Percentiles rank a stretch among this genome's conserved stretches.
These are phyloP conservation scores for Gambusia affinis DNA, from an alignment of 2,113 vertebrate genomes.

Conservation along the genomic window DNA sequence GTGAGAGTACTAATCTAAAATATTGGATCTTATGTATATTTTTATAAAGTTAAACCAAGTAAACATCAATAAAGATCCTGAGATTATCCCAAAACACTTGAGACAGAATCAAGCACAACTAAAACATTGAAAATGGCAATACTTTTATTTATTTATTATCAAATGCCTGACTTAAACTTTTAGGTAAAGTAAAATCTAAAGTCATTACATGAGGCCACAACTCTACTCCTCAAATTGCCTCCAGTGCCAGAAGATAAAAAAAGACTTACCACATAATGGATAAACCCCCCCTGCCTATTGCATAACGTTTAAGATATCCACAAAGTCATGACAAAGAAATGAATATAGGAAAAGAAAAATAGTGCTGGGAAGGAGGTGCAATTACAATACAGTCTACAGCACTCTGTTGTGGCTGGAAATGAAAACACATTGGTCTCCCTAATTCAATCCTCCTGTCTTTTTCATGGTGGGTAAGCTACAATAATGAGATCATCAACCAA, in stretches of 20 bases:
- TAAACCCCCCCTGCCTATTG: not conserved
- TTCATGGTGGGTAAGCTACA: conserved; percentile 39
- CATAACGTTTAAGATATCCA: not conserved
- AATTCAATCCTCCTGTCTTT: conserved; percentile 65
- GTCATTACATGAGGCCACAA: not conserved
- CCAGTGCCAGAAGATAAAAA: conserved; percentile 7
- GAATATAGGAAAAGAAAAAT: conserved; percentile 5
- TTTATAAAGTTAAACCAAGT: not conserved
- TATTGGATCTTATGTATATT: not conserved
- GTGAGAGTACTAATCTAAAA: not conserved
- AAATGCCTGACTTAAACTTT: not conserved
- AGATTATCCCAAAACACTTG: not conserved
- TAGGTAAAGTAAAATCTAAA: not conserved
- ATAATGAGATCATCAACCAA: conserved; percentile 56
- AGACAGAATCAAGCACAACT: not conserved
- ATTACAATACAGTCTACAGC: not conserved
- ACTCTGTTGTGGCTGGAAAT: conserved; percentile 49
- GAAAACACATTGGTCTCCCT: conserved; percentile 40
- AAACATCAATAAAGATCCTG: too few species aligned
- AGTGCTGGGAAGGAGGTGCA: conserved; percentile 1
- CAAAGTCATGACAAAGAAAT: not conserved
- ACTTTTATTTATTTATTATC: too few species aligned
- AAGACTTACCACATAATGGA: not conserved
- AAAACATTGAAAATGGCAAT: not conserved
- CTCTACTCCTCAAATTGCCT: not conserved